These are phyloP conservation scores for Nemotelus pantherinus DNA, from an alignment of 2,888 invertebrate species.

Conservation along the genomic window DNA sequence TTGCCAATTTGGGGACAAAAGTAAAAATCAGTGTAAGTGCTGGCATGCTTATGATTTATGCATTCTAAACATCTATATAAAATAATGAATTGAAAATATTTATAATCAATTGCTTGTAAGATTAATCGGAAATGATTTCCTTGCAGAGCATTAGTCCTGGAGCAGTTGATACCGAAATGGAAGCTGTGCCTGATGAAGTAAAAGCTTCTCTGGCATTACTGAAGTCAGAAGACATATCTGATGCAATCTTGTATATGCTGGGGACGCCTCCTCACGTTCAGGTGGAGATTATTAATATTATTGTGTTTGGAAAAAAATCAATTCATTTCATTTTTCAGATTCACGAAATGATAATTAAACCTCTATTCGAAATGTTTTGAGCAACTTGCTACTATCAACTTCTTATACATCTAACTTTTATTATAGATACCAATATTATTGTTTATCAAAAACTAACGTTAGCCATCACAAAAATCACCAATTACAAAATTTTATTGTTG, in stretches of 20 bases:
- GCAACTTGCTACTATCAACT: neutral
- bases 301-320: no score
- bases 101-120: no score
- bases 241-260: conserved; percentile 55
- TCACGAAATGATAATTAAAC: conserved; percentile 61
- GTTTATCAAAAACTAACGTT: no score
- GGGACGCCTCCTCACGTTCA: conserved; percentile 61
- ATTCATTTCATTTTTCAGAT: conserved; percentile 53
- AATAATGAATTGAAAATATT: no score
- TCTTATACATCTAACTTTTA: no score
- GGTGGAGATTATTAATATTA: conserved; percentile 50
- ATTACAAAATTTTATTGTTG: no score
- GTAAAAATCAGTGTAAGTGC: conserved; percentile 59
- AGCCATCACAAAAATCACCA: no score
- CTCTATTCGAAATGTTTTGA: conserved; percentile 61
- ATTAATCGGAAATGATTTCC: no score
- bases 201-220: conserved; percentile 44
- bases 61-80: no score
- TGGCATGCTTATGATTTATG: neutral
- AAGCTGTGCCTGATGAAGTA: conserved; percentile 54
- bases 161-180: conserved; percentile 61
- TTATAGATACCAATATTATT: no score
- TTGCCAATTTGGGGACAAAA: conserved; percentile 57
- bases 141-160: conserved; percentile 62
- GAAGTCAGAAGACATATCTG: conserved; percentile 45